Percentiles rank a stretch among this genome's conserved stretches.
Evolutionary conservation across 2,113 vertebrate genomes (phyloP).

Genomic region (Oceanodroma tethys): DNA sequence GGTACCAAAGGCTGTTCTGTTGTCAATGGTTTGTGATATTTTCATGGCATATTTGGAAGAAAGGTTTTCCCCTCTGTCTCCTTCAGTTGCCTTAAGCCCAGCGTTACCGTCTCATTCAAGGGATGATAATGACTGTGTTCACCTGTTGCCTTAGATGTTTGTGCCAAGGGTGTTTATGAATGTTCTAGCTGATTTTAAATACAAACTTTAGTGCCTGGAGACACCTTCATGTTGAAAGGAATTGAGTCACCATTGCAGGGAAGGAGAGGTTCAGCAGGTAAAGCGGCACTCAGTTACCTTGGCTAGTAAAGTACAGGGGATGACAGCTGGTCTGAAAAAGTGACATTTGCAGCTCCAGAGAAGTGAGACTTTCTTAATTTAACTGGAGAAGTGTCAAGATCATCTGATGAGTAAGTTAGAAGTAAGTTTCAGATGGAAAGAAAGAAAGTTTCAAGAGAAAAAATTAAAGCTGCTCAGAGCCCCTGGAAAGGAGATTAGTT

Average conservation of each 20-base stretch:
- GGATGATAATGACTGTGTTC: background rate
- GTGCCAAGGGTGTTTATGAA: background rate
- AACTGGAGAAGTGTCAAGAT: conserved; percentile 43
- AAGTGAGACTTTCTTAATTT: conserved; percentile 60
- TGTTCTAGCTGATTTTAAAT: background rate
- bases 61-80: background rate
- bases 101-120: background rate
- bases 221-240: background rate
- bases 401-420: conserved; percentile 33
- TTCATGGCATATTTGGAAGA: background rate
- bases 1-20: background rate
- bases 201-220: background rate
- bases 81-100: background rate
- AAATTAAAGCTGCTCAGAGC: background rate
- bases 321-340: conserved; percentile 52
- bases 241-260: background rate
- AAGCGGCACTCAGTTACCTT: background rate
- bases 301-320: conserved; percentile 14
- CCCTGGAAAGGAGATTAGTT: background rate
- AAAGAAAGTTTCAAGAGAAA: background rate
- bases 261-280: conserved; percentile 12
- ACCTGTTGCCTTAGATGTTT: background rate
- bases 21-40: background rate
- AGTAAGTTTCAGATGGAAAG: conserved; percentile 1
- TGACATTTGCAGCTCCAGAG: conserved; percentile 51